Percentiles rank a stretch among this genome's conserved stretches.
phyloP scores from a whole-genome alignment of 2,888 invertebrate species.

The Ophion costatus region DNA sequence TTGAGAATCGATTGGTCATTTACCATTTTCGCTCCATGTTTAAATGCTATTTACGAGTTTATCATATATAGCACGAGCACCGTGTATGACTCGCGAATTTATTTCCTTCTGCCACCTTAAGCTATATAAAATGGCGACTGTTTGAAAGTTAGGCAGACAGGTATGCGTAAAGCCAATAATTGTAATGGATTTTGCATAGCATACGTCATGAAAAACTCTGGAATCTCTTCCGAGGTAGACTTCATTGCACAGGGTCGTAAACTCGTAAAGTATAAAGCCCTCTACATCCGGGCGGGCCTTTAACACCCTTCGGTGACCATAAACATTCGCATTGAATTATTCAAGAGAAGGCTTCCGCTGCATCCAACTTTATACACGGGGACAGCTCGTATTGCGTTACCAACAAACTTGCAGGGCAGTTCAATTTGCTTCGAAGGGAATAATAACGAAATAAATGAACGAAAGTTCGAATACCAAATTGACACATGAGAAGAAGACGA shows the following conservation, averaged over 20 bases:
- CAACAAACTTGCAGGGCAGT: conserved; percentile 10
- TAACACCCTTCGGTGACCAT: conserved; percentile 66
- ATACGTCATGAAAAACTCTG: conserved; percentile 2
- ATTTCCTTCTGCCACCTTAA: too few species aligned
- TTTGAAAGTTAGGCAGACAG: not conserved
- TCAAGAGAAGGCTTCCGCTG: conserved; percentile 53
- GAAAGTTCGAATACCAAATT: not conserved
- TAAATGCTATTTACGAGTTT: not conserved
- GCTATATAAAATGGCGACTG: not conserved
- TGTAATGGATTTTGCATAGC: conserved; percentile 17
- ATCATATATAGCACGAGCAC: too few species aligned
- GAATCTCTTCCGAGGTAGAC: conserved; percentile 34
- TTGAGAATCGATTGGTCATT: not conserved
- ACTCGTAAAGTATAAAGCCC: conserved; percentile 71
- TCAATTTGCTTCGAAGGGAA: conserved; percentile 9
- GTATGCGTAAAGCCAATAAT: conserved; percentile 2
- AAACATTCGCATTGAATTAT: conserved; percentile 74
- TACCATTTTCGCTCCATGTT: not conserved
- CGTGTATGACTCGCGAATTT: too few species aligned
- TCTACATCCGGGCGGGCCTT: conserved; percentile 70
- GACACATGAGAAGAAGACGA: not conserved
- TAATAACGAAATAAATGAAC: not conserved
- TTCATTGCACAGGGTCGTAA: conserved; percentile 34
- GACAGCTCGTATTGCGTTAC: conserved; percentile 6
- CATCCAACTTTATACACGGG: conserved; percentile 17